phyloP scores from a whole-genome alignment of 1,140 invertebrate genomes.

The Anastatus disparis region DNA sequence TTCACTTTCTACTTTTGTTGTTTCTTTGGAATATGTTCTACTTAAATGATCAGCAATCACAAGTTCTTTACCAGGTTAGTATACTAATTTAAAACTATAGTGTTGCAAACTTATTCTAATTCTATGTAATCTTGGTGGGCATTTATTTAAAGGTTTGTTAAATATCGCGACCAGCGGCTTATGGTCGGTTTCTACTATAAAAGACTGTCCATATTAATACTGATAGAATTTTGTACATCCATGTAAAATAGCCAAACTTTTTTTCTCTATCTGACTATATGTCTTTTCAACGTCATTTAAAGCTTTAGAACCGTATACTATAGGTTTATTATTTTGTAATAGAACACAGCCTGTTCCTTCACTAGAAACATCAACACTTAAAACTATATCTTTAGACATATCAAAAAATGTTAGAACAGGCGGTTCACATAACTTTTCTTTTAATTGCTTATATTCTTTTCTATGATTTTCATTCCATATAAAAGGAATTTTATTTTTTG shows the following conservation, averaged over 20 bases:
- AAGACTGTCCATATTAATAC: no score
- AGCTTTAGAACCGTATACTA: slow-evolving; percentile 54
- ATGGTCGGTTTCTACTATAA: no score
- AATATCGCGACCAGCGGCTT: no score
- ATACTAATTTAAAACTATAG: slow-evolving; percentile 60
- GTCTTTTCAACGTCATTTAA: slow-evolving; percentile 51
- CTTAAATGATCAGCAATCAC: slow-evolving; percentile 62
- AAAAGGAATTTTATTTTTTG: no score
- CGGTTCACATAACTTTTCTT: no score
- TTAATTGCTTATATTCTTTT: no score
- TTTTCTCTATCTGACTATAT: no score
- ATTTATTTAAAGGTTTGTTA: slow-evolving; percentile 57
- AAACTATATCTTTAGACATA: no score
- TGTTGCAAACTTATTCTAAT: slow-evolving; percentile 57
- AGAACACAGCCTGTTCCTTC: slow-evolving; percentile 60
- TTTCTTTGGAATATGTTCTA: slow-evolving; percentile 44
- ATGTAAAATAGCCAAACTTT: no score
- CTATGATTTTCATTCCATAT: no score
- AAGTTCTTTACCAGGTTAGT: slow-evolving; percentile 61
- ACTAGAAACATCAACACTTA: slow-evolving; percentile 53
- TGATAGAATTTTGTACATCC: no score
- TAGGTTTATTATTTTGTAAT: slow-evolving; percentile 57
- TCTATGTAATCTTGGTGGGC: slow-evolving; percentile 57
- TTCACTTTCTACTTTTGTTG: not conserved
- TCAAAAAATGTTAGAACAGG: no score